Base-by-base conservation (phyloP, 2,797 vertebrate genomes). In the Pangasius krempfi region DNA sequence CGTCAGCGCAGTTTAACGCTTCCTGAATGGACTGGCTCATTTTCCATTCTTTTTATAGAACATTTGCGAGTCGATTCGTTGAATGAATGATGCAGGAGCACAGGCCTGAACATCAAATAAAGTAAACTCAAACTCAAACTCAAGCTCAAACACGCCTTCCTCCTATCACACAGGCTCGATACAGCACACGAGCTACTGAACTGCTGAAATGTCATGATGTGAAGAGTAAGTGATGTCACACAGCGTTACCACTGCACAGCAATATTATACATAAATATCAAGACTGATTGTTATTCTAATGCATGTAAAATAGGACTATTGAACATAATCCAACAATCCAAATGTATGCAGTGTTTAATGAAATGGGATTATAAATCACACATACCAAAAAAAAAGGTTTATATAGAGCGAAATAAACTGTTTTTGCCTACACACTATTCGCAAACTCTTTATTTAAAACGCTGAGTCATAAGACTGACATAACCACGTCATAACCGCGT, bases 1-100 rank as follows among this genome's bases (percentile, higher is more conserved):
- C 86, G 82, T 90, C 80, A 58, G 79, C 72, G 80, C 72, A 86
- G 50, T 89, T 86, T 70, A 90, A 88, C 84, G 73, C 75, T 82
- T 75, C 33, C 66, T 80, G 84, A 27, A 56, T 20, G n/a, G 37
- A n/a, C 44, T 8, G 52, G 27, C 22, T 82, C 78, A 14, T 4
- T 66, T 18, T 50, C 60, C 2, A 6, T 22, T 66, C 44, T 50
- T 78, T 79, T 79, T 37, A 79, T 33, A 86, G 52, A 78, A 3
- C 8, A 30, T 52, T 33, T 37, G 25, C 3, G 13, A n/a, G 27
- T 68, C 10, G 62, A 84, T 52, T 54, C 18, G 18, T 25, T 16
- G 47, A 40, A 5, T 37, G 47, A 58, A 12, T 12, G 54, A 18
- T 5, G 54, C 54, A 56, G 5, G 16, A 56, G 52, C 5, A 3